A percentile compares a stretch with the other conserved stretches of the same genome.
phyloP scores from a whole-genome alignment of 2,113 vertebrate species.

The Herpailurus yagouaroundi region DNA sequence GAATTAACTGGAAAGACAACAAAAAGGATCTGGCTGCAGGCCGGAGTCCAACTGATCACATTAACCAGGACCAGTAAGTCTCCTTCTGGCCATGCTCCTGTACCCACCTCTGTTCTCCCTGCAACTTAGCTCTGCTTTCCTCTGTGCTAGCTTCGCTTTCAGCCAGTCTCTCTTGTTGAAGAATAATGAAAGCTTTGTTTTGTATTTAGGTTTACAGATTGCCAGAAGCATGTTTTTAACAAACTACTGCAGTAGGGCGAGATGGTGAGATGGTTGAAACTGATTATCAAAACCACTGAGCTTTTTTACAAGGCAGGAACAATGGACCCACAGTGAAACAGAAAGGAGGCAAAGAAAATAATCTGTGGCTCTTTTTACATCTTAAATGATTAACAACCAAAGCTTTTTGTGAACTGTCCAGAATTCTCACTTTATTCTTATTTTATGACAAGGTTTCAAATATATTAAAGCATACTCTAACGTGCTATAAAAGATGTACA shows the following conservation, averaged over 20 bases:
- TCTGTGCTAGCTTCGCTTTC: background rate
- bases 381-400: constrained; percentile 17
- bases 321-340: background rate
- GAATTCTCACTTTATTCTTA: constrained; percentile 43
- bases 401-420: background rate
- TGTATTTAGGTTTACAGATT: constrained; percentile 13
- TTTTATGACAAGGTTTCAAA: constrained; percentile 1
- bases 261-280: constrained; percentile 47
- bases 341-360: constrained; percentile 7
- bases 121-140: background rate
- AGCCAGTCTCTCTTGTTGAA: background rate
- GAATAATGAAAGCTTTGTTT: constrained; percentile 46
- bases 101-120: background rate
- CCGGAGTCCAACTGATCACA: background rate
- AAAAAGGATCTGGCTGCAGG: background rate
- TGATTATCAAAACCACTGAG: constrained; percentile 30
- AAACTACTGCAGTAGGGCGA: background rate
- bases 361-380: background rate
- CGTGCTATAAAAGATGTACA: background rate
- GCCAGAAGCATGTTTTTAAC: constrained; percentile 60
- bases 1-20: background rate
- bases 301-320: constrained; percentile 2
- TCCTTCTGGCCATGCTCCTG: background rate
- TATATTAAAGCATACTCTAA: constrained; percentile 13
- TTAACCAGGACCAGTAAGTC: accelerated